phyloP scores from a whole-genome alignment of 1,140 invertebrate genomes.

The Zaprionus kolodkinae region DNA sequence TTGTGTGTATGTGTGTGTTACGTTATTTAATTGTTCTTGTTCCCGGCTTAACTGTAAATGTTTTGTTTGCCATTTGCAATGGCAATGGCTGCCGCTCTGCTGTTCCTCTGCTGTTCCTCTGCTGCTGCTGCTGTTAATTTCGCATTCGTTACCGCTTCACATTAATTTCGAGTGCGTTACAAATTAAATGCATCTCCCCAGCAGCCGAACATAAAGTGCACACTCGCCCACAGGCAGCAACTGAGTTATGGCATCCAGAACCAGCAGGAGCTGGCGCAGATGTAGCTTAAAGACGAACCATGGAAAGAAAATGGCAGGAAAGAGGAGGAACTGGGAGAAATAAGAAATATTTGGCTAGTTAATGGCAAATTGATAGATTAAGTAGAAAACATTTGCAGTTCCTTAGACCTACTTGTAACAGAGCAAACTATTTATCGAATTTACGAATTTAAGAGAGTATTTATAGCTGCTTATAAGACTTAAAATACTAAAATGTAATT shows the following conservation, averaged over 20 bases:
- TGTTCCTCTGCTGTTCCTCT: neutral
- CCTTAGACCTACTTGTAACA: neutral
- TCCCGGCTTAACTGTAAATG: conserved; percentile 41
- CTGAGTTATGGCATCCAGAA: neutral
- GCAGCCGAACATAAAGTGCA: conserved; percentile 1
- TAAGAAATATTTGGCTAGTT: neutral
- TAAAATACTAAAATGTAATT: too few relatives aligned
- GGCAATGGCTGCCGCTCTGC: neutral
- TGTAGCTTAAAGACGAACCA: too few relatives aligned
- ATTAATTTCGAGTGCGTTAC: conserved; percentile 60
- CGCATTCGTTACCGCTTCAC: conserved; percentile 39
- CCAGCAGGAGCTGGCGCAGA: neutral
- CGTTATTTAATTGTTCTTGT: conserved; percentile 50
- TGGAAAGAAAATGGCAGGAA: neutral
- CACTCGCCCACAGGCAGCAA: too few relatives aligned
- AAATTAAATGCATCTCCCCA: conserved; percentile 64
- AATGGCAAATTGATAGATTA: conserved; percentile 1
- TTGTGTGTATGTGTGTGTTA: neutral
- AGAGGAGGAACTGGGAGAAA: neutral
- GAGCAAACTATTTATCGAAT: neutral
- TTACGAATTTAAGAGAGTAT: neutral
- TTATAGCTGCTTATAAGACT: neutral
- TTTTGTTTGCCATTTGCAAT: conserved; percentile 7
- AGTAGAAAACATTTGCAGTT: neutral
- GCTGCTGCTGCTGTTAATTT: conserved; percentile 10